These are phyloP conservation scores for Aurelia sp. DNA, from an alignment of 30 jellyfish, hydroid and myxozoan species.

Conservation along the genomic window DNA sequence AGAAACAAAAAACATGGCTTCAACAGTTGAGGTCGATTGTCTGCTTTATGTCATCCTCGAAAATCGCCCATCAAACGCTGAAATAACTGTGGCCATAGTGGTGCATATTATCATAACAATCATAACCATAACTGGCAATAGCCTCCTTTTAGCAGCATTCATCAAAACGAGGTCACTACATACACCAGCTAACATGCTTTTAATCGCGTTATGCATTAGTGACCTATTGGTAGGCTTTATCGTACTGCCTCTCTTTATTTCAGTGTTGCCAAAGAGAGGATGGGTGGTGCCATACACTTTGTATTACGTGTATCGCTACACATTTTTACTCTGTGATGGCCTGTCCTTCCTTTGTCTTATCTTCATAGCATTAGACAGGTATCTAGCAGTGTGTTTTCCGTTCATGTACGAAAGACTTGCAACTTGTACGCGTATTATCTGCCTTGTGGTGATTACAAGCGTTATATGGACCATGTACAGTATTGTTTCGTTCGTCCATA, in stretches of 20 bases:
- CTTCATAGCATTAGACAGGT: slow-evolving; percentile 25
- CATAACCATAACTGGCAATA: slow-evolving; percentile 14
- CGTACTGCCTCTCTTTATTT: slow-evolving; percentile 5
- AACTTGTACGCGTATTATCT: background rate
- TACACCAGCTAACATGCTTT: slow-evolving; percentile 20
- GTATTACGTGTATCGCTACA: background rate
- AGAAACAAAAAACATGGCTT: too few relatives aligned
- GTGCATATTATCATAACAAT: background rate
- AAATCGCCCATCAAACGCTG: background rate
- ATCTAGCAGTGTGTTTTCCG: slow-evolving; percentile 16
- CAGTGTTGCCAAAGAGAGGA: background rate
- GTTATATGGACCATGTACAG: slow-evolving; percentile 8
- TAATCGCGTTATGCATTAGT: background rate
- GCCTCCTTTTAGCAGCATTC: slow-evolving; percentile 6
- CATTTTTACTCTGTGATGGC: slow-evolving; percentile 26
- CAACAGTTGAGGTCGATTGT: too few relatives aligned
- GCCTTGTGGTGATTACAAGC: background rate
- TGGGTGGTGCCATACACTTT: background rate
- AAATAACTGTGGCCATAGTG: background rate
- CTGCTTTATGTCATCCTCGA: too few relatives aligned
- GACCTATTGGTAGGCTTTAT: slow-evolving; percentile 24
- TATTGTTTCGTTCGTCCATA: background rate
- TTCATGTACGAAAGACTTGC: slow-evolving; percentile 1
- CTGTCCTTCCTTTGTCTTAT: slow-evolving; percentile 2
- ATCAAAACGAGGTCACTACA: slow-evolving; percentile 5